Base-by-base conservation (phyloP, 1,140 invertebrate species). In the Magallana gigas region DNA sequence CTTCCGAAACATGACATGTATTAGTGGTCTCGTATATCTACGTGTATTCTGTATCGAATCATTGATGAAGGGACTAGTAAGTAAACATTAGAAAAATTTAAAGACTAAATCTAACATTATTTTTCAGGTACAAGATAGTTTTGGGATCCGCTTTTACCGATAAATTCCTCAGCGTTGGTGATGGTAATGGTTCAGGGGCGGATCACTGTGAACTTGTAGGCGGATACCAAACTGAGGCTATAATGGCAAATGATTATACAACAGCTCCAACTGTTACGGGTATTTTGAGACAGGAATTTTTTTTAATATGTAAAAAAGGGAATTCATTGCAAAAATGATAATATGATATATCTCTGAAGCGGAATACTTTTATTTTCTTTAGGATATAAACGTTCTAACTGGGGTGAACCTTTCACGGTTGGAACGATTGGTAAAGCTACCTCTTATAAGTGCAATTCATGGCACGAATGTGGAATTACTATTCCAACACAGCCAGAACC, bases 131-230 rank as follows among this genome's bases (percentile, higher is more conserved):
- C 68, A 71, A 71, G 29, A 71, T 71, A 7, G 18, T 71, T 23
- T 18, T 18, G 23, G 68, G 29, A 36, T 23, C 7, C 23, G 36
- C 9, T 29, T 9, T 71, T 29, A 36, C 68, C 5, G 23, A 29
- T 1, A 23, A 18, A 11, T 71, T 71, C 12, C 23, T 71, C 23
- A 71, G 23, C 8, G 29, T 71, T 71, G 68, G 18, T 36, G 68
- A 71, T 29, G 68, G 18, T 8, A 12, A 18, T 11, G 68, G 68
- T 5, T 71, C 68, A 8, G 68, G 68, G 5, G 68, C 68, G 23
- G 68, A 71, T 71, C 68, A 71, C 23, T 71, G 68, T 29, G 68
- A 71, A 29, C 23, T 71, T 4, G 68, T 71, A 23, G 68, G 68
- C 23, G 68, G 68, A 71, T 71, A 8, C 8, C 23, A 71, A 36